phyloP scores from a whole-genome alignment of 2,797 vertebrate genomes.

The Phyllotis vaccarum region DNA sequence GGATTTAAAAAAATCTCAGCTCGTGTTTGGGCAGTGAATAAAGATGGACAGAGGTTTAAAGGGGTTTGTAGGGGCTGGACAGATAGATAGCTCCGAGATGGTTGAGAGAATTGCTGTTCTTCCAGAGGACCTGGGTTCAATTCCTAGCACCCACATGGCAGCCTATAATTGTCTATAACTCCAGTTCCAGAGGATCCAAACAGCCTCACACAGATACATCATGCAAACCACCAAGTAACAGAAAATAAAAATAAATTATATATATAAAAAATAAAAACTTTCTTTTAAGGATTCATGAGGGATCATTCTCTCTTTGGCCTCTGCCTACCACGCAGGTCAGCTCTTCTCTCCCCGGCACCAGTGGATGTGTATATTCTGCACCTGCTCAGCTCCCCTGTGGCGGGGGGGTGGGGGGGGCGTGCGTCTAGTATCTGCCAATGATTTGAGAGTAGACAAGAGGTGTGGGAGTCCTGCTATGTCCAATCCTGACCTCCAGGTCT shows the following conservation, averaged over 20 bases:
- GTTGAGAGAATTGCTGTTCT: background rate
- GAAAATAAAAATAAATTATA: background rate
- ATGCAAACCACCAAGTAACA: background rate
- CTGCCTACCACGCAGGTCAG: background rate
- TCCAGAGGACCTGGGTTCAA: background rate
- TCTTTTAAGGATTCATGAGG: background rate
- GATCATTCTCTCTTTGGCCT: background rate
- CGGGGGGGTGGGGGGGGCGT: background rate
- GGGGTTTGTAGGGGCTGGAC: background rate
- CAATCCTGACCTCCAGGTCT: background rate
- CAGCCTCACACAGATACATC: background rate
- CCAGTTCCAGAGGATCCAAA: background rate
- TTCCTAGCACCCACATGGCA: background rate
- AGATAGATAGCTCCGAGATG: no score
- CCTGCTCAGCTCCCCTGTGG: no score
- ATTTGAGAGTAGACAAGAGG: accelerated
- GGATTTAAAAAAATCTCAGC: background rate
- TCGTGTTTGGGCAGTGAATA: no score
- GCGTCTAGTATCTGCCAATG: background rate
- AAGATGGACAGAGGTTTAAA: background rate
- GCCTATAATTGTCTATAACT: background rate
- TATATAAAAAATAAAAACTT: background rate
- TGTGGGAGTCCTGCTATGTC: background rate
- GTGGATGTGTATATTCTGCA: background rate
- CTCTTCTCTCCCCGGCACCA: background rate